Evolutionary conservation across 2,113 vertebrate genomes (phyloP).

Genomic region (Bubo scandiacus): DNA sequence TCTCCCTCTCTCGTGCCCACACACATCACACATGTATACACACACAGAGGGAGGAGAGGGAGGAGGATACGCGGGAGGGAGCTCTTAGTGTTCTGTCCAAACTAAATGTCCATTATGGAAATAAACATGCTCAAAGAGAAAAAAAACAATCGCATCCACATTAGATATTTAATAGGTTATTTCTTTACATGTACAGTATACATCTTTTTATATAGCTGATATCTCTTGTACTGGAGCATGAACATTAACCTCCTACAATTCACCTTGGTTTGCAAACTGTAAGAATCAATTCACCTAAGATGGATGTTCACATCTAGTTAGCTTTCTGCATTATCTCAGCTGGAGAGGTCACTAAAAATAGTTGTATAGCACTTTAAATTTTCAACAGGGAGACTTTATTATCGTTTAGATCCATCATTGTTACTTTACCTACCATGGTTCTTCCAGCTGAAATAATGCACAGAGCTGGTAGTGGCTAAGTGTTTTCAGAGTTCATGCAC

Average conservation of each 20-base stretch:
- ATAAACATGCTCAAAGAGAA: not conserved
- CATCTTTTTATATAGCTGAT: not conserved
- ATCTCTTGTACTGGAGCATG: not conserved
- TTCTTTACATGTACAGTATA: not conserved
- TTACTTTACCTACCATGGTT: conserved; percentile 43
- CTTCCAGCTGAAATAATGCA: conserved; percentile 67
- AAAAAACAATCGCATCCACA: not conserved
- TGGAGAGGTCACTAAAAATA: conserved; percentile 69
- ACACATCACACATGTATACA: not conserved
- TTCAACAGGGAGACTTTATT: conserved; percentile 62
- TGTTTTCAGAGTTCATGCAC: conserved; percentile 64
- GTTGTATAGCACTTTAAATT: conserved; percentile 58
- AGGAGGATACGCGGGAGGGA: not conserved
- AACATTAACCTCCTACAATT: conserved; percentile 52
- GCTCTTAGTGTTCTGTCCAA: not conserved
- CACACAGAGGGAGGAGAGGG: not conserved
- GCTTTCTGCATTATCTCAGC: conserved; percentile 64
- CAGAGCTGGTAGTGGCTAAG: conserved; percentile 49
- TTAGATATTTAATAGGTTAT: conserved; percentile 26
- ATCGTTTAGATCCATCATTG: conserved; percentile 59
- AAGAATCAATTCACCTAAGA: conserved; percentile 41
- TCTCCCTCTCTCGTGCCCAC: not conserved
- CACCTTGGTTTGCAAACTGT: conserved; percentile 48
- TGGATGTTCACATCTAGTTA: conserved; percentile 51
- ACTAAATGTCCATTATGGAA: not conserved